Conservation (phyloP, 2,113 vertebrate genomes). For the Crocuta crocuta region DNA sequence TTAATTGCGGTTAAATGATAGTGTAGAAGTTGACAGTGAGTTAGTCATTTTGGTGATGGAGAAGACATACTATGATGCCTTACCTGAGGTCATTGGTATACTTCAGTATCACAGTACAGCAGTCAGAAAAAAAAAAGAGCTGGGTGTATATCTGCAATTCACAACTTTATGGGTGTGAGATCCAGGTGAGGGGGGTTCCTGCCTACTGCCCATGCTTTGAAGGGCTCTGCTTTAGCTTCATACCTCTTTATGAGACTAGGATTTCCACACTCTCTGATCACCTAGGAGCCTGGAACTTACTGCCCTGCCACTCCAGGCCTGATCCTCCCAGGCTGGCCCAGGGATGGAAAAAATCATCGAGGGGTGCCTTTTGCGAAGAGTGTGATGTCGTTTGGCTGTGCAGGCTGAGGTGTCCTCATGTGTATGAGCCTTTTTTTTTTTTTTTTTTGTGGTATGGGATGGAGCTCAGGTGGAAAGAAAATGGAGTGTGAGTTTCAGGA, state of each 20-base stretch:
- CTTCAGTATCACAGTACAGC: not conserved
- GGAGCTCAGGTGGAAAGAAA: not conserved
- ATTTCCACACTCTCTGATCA: not conserved
- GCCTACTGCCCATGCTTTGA: not conserved
- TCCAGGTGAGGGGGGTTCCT: not conserved
- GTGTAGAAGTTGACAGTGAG: constrained; percentile 45
- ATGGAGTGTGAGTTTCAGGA: not conserved
- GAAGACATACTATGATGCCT: constrained; percentile 55
- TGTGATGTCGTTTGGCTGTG: not conserved
- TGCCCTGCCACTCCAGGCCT: not conserved
- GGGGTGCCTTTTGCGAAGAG: not conserved
- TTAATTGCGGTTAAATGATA: constrained; percentile 76
- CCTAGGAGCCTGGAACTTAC: not conserved
- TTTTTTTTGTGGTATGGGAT: not conserved
- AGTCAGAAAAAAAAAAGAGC: not conserved
- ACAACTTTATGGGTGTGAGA: not conserved
- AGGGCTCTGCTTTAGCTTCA: not conserved
- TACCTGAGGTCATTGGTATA: constrained; percentile 37
- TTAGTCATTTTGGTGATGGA: constrained; percentile 61
- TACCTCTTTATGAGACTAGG: accelerated
- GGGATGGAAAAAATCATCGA: not conserved
- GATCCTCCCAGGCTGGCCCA: not conserved
- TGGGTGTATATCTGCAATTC: not conserved
- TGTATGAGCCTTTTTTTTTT: not conserved
- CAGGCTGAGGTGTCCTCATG: not conserved